Evolutionary conservation across 2,113 vertebrate genomes (phyloP), one percentile per base, ranked within the genome.

Genomic region (Cephalopholis sonnerati): DNA sequence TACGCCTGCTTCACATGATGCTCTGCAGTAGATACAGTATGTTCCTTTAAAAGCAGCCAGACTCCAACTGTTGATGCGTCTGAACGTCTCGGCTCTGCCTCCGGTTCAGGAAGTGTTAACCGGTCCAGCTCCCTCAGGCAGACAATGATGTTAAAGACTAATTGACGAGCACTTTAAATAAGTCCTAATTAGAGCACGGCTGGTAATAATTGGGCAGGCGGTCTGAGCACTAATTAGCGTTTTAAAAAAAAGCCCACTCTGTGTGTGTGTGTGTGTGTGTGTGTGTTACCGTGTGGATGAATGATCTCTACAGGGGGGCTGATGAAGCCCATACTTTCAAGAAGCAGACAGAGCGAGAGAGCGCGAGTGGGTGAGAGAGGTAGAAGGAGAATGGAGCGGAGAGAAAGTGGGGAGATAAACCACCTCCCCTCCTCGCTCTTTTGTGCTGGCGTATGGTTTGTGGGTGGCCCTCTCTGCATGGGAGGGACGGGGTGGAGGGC

Each of bases 111-210:
- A 85, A 80, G 79, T 81, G 85, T 83, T 89, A 87, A 89, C 79
- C 18, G 66, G 83, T 78, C 81, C 82, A 25, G 84, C 86, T 91
- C 80, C 83, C 82, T 86, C 82, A 77, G 88, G 83, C 93, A 82
- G 92, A 90, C 95, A 95, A 95, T 94, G 93, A 96, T 92, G 90
- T 91, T 95, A 91, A 96, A 91, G 92, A 91, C 95, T 96, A 96
- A 96, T 96, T 95, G 95, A 96, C 94, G 89, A 95, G 95, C 95
- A 93, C 94, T 96, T 96, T 96, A 95, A 96, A 96, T 95, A 92
- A 94, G 96, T 95, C 96, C 91, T 97, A 97, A 97, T 97, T 97
- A 97, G 96, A 94, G 93, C 94, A 94, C 95, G 96, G 95, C 95
- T 92, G 93, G 93, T 96, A 95, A 95, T 97, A 97, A 97, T 96